Evolutionary conservation across 2,113 vertebrate species (phyloP).

Genomic region (Carassius carassius): DNA sequence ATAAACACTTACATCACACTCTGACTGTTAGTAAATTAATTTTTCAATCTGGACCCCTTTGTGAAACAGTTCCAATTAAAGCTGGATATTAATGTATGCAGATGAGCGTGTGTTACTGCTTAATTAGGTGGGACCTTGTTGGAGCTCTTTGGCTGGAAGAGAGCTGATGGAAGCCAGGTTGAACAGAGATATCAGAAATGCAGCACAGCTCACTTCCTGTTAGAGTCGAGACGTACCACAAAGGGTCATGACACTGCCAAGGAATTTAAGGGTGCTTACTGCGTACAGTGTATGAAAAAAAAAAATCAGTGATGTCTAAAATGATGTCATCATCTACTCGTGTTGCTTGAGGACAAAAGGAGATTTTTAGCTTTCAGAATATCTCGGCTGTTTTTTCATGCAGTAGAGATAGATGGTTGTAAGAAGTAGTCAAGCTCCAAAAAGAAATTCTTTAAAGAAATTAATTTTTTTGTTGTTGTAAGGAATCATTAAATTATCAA

Average conservation of each 20-base stretch:
- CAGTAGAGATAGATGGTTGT: not conserved
- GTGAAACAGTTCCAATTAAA: constrained; percentile 36
- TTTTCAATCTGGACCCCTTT: constrained; percentile 25
- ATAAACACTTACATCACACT: constrained; percentile 41
- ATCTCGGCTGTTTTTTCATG: not conserved
- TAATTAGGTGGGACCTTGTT: constrained; percentile 16
- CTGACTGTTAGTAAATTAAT: constrained; percentile 41
- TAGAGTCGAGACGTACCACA: not conserved
- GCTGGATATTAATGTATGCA: constrained; percentile 53
- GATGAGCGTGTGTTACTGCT: constrained; percentile 50
- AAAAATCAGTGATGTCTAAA: not conserved
- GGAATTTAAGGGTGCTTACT: not conserved
- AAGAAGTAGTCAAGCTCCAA: not conserved
- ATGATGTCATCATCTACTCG: not conserved
- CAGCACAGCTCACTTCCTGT: not conserved
- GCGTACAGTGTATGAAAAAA: not conserved
- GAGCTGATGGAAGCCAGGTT: not conserved
- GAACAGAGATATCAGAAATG: not conserved
- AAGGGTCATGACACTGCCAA: not conserved
- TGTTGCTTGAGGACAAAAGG: not conserved
- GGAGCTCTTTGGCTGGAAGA: not conserved
- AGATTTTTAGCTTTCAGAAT: not conserved
- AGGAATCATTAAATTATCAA: not conserved
- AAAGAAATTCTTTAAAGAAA: not conserved
- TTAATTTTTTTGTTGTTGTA: not conserved